Evolutionary conservation across 2,113 vertebrate genomes (phyloP).

Genomic region (Python bivittatus): DNA sequence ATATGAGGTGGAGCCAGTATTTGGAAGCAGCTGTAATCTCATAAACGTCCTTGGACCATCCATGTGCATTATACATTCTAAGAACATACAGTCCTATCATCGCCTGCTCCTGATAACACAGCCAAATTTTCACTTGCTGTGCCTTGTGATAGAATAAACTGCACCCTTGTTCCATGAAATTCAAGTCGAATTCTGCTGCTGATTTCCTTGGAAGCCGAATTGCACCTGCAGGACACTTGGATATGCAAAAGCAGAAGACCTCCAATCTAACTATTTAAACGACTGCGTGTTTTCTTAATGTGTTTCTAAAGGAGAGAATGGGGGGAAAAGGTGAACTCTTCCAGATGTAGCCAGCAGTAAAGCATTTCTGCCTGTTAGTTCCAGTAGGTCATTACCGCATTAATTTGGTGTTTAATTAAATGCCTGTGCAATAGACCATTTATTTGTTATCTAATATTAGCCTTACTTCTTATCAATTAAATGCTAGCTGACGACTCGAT

Average conservation of each 20-base stretch:
- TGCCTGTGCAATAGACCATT: conserved; percentile 87
- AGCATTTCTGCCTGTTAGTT: conserved; percentile 84
- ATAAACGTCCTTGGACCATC: background rate
- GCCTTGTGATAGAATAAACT: background rate
- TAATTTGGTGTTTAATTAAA: conserved; percentile 88
- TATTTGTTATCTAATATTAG: conserved; percentile 89
- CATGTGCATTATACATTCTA: background rate
- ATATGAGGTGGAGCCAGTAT: no score
- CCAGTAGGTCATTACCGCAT: conserved; percentile 87
- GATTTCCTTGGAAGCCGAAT: background rate
- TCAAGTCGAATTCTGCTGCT: background rate
- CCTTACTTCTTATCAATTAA: conserved; percentile 88
- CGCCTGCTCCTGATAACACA: background rate
- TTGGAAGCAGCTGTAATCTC: background rate
- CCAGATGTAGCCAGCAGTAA: conserved; percentile 81
- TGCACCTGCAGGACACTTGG: background rate
- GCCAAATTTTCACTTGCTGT: background rate
- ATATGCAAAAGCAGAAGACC: conserved; percentile 22
- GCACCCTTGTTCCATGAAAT: background rate
- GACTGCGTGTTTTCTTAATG: conserved; percentile 69
- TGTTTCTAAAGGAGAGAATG: conserved; percentile 57
- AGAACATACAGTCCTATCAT: background rate
- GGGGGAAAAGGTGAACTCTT: conserved; percentile 74
- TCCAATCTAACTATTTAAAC: conserved; percentile 62
- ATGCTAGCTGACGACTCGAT: conserved; percentile 84